Percentiles rank a stretch among this genome's conserved stretches.
These are phyloP conservation scores for Dolichallabes microphthalmus DNA, from an alignment of 2,113 vertebrate genomes.

Conservation along the genomic window DNA sequence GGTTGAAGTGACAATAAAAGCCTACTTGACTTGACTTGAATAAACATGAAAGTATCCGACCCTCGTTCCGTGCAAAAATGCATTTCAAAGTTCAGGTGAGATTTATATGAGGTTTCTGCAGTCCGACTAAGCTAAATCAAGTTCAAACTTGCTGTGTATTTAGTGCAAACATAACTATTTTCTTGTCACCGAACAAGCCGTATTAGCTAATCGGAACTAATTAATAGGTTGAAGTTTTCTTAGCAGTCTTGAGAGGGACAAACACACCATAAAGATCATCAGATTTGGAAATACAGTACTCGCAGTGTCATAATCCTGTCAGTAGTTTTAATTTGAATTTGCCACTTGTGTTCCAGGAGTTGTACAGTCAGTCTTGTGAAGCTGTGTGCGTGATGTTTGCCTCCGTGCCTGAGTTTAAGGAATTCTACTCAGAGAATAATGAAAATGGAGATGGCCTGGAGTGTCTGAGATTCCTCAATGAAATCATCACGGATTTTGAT, in stretches of 20 bases:
- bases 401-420: conserved; percentile 87
- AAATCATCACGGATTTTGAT: conserved; percentile 89
- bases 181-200: too few species aligned
- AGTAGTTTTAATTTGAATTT: not conserved
- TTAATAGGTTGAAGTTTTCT: not conserved
- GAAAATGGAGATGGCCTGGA: conserved; percentile 83
- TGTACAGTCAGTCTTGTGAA: conserved; percentile 86
- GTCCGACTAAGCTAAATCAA: too few species aligned
- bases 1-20: too few species aligned
- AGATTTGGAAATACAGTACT: not conserved
- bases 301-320: not conserved
- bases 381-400: conserved; percentile 88
- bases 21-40: too few species aligned
- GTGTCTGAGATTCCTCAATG: conserved; percentile 86
- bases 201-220: too few species aligned
- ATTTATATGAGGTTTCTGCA: too few species aligned
- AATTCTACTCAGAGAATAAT: conserved; percentile 85
- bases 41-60: too few species aligned
- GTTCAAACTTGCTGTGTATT: too few species aligned
- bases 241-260: not conserved
- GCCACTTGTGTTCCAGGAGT: conserved; percentile 71
- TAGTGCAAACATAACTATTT: too few species aligned
- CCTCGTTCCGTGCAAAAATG: too few species aligned
- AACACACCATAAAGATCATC: not conserved
- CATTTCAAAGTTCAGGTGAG: too few species aligned